Evolutionary conservation across 2,113 vertebrate species (phyloP), one percentile per base, ranked within the genome.

Genomic region (Pelodiscus sinensis): DNA sequence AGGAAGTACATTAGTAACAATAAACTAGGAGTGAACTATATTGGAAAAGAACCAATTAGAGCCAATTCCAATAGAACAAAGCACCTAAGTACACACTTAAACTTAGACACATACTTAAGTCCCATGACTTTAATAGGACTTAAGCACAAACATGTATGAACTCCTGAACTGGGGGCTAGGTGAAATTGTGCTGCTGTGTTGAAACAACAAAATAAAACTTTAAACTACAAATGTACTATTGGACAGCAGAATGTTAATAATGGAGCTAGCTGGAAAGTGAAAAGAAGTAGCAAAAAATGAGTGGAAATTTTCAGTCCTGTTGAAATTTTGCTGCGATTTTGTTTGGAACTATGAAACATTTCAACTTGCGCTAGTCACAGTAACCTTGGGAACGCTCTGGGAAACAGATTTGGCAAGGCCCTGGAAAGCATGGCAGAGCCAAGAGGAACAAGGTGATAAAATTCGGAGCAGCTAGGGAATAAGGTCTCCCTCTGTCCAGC

Each of bases 241-340:
- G n/a, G 68, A 9, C 62, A 73, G 35, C 21, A 24, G 18, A 22
- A 38, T 24, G 21, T 73, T 73, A 73, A 21, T 11, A 35, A 86
- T 68, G 78, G 4, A 93, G 51, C 3, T 54, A 50, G 82, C 6
- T 44, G n/a, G 50, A 89, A 73, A 79, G 73, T 2, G 5, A 15
- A 79, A 27, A 38, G 80, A 50, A 84, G 89, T 68, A 52, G 77
- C 77, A 79, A 31, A 9, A 24, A 2, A 88, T 87, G 58, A 52
- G 51, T 24, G 11, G 44, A 89, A 87, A 77, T 38, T 18, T 81
- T 87, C 79, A 6, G 9, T 3, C 9, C 19, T 79, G 25, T 35
- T 15, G 2, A 65, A n/a, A 65, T 65, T n/a, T 65, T 84, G 19
- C 68, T 85, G 82, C 87, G 87, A 94, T 92, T 65, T 9, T 73